These are phyloP conservation scores for Lepus americanus DNA, from an alignment of 2,113 vertebrate genomes.

Conservation along the genomic window DNA sequence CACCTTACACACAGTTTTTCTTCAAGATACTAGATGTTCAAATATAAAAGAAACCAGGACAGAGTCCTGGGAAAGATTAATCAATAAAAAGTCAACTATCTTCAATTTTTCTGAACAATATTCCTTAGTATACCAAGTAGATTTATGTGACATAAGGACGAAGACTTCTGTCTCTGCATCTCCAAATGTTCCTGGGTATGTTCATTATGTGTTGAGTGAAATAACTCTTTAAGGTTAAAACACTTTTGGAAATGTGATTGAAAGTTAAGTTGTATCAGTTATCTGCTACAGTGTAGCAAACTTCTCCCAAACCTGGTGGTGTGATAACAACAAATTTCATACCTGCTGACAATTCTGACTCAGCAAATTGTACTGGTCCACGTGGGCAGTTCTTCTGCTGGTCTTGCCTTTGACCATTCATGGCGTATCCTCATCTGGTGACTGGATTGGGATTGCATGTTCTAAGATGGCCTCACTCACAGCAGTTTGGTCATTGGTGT, in stretches of 20 bases:
- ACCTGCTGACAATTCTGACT: not conserved
- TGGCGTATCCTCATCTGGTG: not conserved
- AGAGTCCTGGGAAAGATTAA: not conserved
- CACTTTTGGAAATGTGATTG: not conserved
- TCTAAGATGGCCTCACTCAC: not conserved
- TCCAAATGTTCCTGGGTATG: not conserved
- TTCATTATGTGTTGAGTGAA: slow-evolving; percentile 41
- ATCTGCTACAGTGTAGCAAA: not conserved
- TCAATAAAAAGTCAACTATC: not conserved
- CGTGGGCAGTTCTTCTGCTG: not conserved
- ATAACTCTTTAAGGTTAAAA: slow-evolving; percentile 3
- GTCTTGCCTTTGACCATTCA: not conserved
- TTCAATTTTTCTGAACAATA: slow-evolving; percentile 34
- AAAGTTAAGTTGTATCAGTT: not conserved
- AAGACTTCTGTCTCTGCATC: not conserved
- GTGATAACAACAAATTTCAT: not conserved
- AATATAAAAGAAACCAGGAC: not conserved
- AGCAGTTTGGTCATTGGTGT: not conserved
- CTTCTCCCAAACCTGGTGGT: not conserved
- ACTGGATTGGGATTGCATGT: not conserved
- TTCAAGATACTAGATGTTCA: not conserved
- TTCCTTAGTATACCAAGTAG: not conserved
- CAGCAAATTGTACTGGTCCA: not conserved
- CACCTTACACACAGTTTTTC: not conserved
- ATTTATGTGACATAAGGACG: not conserved